Evolutionary conservation across 2,888 invertebrate genomes (phyloP).

Genomic region (Opisthograptis luteolata): DNA sequence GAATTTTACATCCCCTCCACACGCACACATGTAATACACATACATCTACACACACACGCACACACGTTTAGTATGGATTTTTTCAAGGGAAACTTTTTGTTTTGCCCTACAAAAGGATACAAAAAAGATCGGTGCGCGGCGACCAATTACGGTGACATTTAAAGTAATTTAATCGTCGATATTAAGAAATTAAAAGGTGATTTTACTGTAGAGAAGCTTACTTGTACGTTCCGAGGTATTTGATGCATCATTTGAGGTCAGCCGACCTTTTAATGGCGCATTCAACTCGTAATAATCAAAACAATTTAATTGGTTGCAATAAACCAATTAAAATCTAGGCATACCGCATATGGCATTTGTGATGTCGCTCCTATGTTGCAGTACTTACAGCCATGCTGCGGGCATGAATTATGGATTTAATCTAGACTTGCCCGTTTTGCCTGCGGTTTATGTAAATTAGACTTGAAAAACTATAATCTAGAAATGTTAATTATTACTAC

Average conservation of each 20-base stretch:
- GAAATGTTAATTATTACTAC: conserved; percentile 58
- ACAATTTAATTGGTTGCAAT: conserved; percentile 60
- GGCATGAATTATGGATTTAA: conserved; percentile 63
- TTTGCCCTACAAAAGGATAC: conserved; percentile 29
- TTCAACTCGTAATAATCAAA: conserved; percentile 53
- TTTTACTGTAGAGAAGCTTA: conserved; percentile 73
- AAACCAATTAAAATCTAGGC: no score
- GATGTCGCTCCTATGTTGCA: conserved; percentile 33
- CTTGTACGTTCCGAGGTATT: conserved; percentile 61
- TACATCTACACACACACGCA: not conserved
- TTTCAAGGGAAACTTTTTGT: conserved; percentile 30
- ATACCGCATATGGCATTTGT: conserved; percentile 44
- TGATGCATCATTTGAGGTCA: conserved; percentile 60
- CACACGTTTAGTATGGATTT: conserved; percentile 21
- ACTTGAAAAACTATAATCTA: conserved; percentile 56
- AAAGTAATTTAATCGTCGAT: conserved; percentile 66
- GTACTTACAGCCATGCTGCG: conserved; percentile 35
- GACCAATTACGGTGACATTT: conserved; percentile 66
- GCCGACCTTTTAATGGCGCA: conserved; percentile 45
- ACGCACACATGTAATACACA: conserved; percentile 33
- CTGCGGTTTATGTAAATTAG: conserved; percentile 66
- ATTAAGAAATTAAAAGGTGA: conserved; percentile 69
- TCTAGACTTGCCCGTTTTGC: conserved; percentile 58
- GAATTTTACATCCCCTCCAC: conserved; percentile 42
- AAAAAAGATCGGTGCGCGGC: conserved; percentile 35